These are phyloP conservation scores for Ophioninae sp. DNA, from an alignment of 2,888 invertebrate species.

Conservation along the genomic window DNA sequence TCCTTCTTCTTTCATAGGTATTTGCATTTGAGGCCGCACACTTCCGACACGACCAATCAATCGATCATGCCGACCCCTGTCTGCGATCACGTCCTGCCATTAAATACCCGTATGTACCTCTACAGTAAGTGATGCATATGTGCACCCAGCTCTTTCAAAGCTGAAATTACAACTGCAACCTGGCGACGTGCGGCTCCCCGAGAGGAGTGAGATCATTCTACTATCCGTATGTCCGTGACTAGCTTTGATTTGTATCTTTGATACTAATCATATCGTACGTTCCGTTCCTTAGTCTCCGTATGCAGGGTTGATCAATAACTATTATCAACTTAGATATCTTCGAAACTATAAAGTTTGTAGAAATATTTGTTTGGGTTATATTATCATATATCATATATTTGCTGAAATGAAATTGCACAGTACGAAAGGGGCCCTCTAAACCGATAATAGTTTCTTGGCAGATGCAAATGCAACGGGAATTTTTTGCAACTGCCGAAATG, in stretches of 20 bases:
- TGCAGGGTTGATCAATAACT: background rate
- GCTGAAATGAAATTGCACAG: too few species aligned
- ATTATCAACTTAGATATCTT: too few species aligned
- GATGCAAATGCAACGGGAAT: too few species aligned
- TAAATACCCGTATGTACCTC: constrained; percentile 18
- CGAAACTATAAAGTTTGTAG: too few species aligned
- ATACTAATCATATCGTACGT: constrained; percentile 53
- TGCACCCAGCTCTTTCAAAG: background rate
- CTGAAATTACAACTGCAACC: constrained; percentile 27
- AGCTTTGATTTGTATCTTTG: constrained; percentile 56
- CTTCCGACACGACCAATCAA: constrained; percentile 61
- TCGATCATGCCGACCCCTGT: constrained; percentile 61
- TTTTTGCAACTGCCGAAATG: too few species aligned
- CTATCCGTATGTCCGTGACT: constrained; percentile 18
- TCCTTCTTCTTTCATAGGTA: background rate
- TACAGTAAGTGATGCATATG: constrained; percentile 26
- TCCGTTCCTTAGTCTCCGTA: constrained; percentile 28
- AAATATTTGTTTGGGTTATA: too few species aligned
- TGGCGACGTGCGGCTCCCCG: constrained; percentile 29
- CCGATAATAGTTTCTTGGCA: too few species aligned
- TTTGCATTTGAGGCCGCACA: constrained; percentile 22
- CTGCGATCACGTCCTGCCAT: constrained; percentile 42
- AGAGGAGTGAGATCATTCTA: constrained; percentile 55
- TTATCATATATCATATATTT: too few species aligned
- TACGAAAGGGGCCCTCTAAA: too few species aligned